Conservation (phyloP, 2,113 vertebrate species). For the Pogonocichla stellata region DNA sequence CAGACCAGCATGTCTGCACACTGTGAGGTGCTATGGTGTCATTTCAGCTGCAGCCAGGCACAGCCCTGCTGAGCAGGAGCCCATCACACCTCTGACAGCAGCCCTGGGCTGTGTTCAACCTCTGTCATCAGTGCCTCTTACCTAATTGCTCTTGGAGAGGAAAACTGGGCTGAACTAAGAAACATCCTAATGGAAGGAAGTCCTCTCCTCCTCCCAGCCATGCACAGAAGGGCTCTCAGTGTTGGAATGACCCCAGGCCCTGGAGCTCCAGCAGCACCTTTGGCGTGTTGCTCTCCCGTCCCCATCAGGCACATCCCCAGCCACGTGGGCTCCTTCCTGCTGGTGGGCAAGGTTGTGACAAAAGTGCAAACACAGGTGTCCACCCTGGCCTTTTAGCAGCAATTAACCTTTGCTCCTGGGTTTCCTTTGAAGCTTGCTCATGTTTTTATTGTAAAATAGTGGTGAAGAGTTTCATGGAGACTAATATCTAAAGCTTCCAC, state of each 20-base stretch:
- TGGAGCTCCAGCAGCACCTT: background rate
- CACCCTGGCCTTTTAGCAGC: constrained; percentile 81
- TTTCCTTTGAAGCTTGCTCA: constrained; percentile 81
- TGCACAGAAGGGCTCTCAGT: background rate
- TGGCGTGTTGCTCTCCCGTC: background rate
- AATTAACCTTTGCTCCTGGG: constrained; percentile 87
- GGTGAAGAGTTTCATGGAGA: constrained; percentile 77
- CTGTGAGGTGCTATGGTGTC: accelerated
- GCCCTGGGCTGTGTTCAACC: background rate
- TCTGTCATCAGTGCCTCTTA: background rate
- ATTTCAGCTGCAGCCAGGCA: background rate
- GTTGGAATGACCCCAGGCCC: constrained; percentile 15
- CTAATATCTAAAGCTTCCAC: constrained; percentile 82
- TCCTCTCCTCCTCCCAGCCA: constrained; percentile 13
- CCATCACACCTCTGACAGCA: background rate
- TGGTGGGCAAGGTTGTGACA: constrained; percentile 73
- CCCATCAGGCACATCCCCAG: constrained; percentile 48
- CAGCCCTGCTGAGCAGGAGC: accelerated
- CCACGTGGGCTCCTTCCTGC: constrained; percentile 79
- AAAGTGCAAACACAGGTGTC: constrained; percentile 75
- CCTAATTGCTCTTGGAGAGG: constrained; percentile 58
- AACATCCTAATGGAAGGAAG: constrained; percentile 59
- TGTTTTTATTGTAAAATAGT: constrained; percentile 82
- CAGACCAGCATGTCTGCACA: accelerated
- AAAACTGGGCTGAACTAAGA: constrained; percentile 33